Evolutionary conservation across 2,888 invertebrate species (phyloP).

Genomic region (Deilephila elpenor): DNA sequence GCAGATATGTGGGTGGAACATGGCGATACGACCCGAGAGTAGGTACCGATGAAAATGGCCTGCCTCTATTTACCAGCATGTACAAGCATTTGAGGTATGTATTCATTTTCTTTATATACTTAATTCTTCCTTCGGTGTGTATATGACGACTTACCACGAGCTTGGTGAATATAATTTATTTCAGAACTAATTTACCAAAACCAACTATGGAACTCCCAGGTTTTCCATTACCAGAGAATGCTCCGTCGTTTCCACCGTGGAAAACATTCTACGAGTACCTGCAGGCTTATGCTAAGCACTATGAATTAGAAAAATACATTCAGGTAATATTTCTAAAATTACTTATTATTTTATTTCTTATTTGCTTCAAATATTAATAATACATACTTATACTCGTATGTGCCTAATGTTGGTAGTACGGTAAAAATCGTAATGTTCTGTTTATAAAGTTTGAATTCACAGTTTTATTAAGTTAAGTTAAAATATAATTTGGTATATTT

Average conservation of each 20-base stretch:
- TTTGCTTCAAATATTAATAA: too few relatives aligned
- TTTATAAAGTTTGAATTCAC: too few relatives aligned
- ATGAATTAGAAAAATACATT: slow-evolving; percentile 66
- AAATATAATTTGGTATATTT: slow-evolving; percentile 33
- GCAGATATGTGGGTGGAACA: slow-evolving; percentile 72
- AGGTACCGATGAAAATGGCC: slow-evolving; percentile 83
- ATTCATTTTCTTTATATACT: background rate
- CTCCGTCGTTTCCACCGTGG: slow-evolving; percentile 69
- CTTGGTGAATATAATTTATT: background rate
- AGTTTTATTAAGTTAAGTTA: background rate
- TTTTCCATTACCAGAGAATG: slow-evolving; percentile 66
- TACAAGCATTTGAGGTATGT: slow-evolving; percentile 87
- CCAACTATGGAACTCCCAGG: slow-evolving; percentile 73
- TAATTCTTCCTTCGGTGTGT: too few relatives aligned
- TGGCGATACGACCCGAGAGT: slow-evolving; percentile 78
- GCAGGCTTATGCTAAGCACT: slow-evolving; percentile 65
- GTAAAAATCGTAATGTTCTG: too few relatives aligned
- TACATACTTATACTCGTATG: too few relatives aligned
- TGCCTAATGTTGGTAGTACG: too few relatives aligned
- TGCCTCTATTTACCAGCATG: slow-evolving; percentile 88
- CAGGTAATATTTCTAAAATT: slow-evolving; percentile 52
- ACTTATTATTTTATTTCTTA: too few relatives aligned
- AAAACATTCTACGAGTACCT: slow-evolving; percentile 66
- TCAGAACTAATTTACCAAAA: slow-evolving; percentile 77
- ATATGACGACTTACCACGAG: background rate